Evolutionary conservation across 2,888 invertebrate species (phyloP), one percentile per base, ranked within the genome.

Genomic region (Nysson spinosus): DNA sequence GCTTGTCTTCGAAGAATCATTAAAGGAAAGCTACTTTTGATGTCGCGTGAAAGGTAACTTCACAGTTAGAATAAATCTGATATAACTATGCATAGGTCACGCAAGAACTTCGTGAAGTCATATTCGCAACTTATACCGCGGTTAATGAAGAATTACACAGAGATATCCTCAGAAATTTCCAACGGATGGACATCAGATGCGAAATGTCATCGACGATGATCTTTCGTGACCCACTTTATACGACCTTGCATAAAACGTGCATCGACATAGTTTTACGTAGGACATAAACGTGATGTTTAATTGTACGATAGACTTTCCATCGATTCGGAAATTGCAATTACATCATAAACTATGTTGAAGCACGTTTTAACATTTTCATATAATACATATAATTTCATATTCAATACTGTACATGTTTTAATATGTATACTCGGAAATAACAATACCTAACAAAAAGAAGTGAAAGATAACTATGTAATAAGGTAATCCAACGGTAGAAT

Each of bases 121-220:
- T n/a, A n/a, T n/a, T 14, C 1, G 65, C 43, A 43, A 62, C 49
- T 62, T 46, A 11, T 46, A 6, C 35, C 46, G 26, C 26, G 42
- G 49, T 7, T 12, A 30, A 7, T 3, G 12, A 34, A 32, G 34
- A 32, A 32, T 64, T 47, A 62, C 55, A 43, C 55, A 52, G 24
- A 4, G 12, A 14, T 9, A 32, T 34, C 42, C 30, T 24, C 11
- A 19, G 30, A 26, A 32, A 11, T 11, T 2, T 24, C 17, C 26
- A 22, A 11, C 9, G 19, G 7, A 17, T 20, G 39, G 61, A 28
- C 55, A 22, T 19, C 7, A 22, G 28, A 16, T 19, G 12, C 24
- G 56, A 71, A 70, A 70, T 70, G 71, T 70, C 72, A 70, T 28
- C 34, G 40, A 34, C 34, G 44, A 44, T 22, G 40, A 57, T 63